A percentile compares a stretch with the other conserved stretches of the same genome.
Conservation (phyloP, 2,888 invertebrate species). For the Galerucella pusilla region DNA sequence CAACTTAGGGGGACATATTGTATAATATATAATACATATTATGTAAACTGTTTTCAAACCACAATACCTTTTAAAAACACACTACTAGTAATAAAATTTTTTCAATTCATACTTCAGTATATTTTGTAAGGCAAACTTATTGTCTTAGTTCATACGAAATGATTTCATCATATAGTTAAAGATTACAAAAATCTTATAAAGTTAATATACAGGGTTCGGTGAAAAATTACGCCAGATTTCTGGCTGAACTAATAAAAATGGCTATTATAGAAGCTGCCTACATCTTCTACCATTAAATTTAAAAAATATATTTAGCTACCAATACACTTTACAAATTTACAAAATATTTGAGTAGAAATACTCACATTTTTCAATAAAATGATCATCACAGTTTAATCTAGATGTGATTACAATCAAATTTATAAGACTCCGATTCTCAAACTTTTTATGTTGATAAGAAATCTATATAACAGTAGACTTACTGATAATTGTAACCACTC, state of each 20-base stretch:
- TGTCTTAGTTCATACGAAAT: background rate
- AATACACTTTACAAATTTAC: background rate
- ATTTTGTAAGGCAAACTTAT: background rate
- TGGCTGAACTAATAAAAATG: background rate
- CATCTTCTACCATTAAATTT: background rate
- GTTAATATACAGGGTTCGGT: background rate
- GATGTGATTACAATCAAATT: background rate
- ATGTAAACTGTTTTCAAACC: background rate
- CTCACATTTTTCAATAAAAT: slow-evolving; percentile 1
- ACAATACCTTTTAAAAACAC: background rate
- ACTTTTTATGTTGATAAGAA: no score
- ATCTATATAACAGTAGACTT: no score
- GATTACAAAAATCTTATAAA: background rate
- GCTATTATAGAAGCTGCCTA: background rate
- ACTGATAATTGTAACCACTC: background rate
- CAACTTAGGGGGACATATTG: no score
- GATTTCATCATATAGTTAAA: background rate
- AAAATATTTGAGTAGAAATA: background rate
- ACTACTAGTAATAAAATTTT: background rate
- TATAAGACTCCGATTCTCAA: no score
- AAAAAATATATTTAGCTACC: background rate
- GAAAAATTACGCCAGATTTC: background rate
- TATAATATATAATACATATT: no score
- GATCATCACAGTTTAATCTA: slow-evolving; percentile 16
- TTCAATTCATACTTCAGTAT: background rate